phyloP scores from a whole-genome alignment of 2,888 invertebrate species.

The Lithophane ornitopus region DNA sequence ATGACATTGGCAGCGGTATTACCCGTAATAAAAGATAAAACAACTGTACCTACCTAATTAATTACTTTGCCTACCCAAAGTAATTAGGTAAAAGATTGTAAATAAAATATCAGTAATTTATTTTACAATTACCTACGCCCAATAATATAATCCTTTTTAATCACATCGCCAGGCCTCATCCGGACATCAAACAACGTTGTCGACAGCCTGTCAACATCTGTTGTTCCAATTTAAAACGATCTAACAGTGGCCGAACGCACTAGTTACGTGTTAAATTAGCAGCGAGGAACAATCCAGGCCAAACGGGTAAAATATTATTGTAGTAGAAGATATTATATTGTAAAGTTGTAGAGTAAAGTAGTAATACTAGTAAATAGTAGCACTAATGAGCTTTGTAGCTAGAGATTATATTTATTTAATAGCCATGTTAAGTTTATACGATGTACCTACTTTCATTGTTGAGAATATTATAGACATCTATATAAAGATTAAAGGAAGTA shows the following conservation, averaged over 20 bases:
- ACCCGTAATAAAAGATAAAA: constrained; percentile 3
- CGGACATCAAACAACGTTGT: constrained; percentile 82
- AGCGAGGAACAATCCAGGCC: constrained; percentile 56
- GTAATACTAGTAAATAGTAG: constrained; percentile 19
- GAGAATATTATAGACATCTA: neutral
- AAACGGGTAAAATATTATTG: constrained; percentile 46
- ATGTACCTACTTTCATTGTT: neutral
- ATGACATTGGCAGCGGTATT: neutral
- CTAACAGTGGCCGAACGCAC: constrained; percentile 70
- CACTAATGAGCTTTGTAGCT: neutral
- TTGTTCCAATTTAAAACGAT: constrained; percentile 85
- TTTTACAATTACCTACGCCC: constrained; percentile 68
- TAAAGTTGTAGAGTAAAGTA: constrained; percentile 24
- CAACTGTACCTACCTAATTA: no score
- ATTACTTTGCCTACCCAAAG: no score
- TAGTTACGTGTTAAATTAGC: constrained; percentile 62
- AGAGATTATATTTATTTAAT: neutral
- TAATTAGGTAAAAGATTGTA: neutral
- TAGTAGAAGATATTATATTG: constrained; percentile 30
- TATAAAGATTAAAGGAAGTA: neutral
- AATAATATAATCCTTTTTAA: constrained; percentile 80
- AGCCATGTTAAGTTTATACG: neutral
- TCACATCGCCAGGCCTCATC: constrained; percentile 81
- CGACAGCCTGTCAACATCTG: constrained; percentile 87
- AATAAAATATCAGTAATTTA: constrained; percentile 6